Base-by-base conservation (phyloP, 2,888 invertebrate genomes). In the Empis livida region DNA sequence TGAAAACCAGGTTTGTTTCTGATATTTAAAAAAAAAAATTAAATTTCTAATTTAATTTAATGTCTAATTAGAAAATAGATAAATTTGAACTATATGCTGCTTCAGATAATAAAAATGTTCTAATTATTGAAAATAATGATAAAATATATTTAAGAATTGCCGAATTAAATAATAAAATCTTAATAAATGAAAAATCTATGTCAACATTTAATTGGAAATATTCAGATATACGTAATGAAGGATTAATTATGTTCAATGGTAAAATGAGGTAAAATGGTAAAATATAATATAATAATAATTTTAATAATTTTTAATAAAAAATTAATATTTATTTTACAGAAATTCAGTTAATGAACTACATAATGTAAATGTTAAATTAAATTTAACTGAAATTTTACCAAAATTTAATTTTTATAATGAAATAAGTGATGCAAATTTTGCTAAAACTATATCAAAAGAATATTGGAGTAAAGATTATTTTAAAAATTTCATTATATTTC, bases 351-450 rank as follows among this genome's bases (percentile, higher is more conserved):
- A 11, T 17, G 39, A 66, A 55, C 57, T 55, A 11, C 65, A 75
- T 39, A 62, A 76, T 45, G 80, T 82, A 1, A 67, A 73, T 52
- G 65, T 82, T 46, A 70, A 75, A 40, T 67, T 79, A 8, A 71
- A 71, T 2, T 84, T 79, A 79, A 74, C 70, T 43, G 77, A 80
- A 0, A 65, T 71, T 31, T 74, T 78, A 55, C 68, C 73, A 1
- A 74, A 71, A 38, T 84, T 84, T 64, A 80, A 84, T 64, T 84
- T 78, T 58, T 79, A 84, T 58, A 72, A 68, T 0, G 78, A 82
- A 56, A 76, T 82, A 67, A 74, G 80, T 38, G 69, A 77, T 1
- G 63, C 65, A 30, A 68, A 75, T 15, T 71, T 82, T 63, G 79
- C 84, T 1, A 72, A 73, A 50, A 77, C 77, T 35, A 71, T 85